Percentiles rank a stretch among this genome's conserved stretches.
phyloP scores from a whole-genome alignment of 1,140 invertebrate genomes.

The Drosophila sproati region DNA sequence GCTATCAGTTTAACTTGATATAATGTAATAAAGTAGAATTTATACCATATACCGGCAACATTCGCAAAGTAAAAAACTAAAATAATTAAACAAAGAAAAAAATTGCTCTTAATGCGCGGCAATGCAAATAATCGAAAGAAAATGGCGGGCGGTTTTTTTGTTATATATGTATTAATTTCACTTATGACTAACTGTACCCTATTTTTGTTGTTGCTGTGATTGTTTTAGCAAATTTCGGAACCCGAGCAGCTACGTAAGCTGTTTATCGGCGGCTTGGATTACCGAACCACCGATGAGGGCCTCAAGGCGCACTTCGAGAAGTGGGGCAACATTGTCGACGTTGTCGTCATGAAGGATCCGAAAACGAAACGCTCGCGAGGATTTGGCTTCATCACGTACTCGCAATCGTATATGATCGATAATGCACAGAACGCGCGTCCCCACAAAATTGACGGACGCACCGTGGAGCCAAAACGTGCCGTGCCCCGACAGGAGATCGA shows the following conservation, averaged over 20 bases:
- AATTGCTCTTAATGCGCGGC: slow-evolving; percentile 26
- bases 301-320: slow-evolving; percentile 97
- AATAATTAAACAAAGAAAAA: neutral
- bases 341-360: slow-evolving; percentile 99
- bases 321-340: slow-evolving; percentile 99
- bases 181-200: slow-evolving; percentile 58
- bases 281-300: slow-evolving; percentile 97
- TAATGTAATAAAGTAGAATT: too few relatives aligned
- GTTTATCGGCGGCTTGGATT: slow-evolving; percentile 98
- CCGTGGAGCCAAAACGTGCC: slow-evolving; percentile 98
- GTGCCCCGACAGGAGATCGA: slow-evolving; percentile 97
- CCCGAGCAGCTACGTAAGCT: slow-evolving; percentile 97
- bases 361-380: slow-evolving; percentile 96
- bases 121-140: slow-evolving; percentile 65
- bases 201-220: slow-evolving; percentile 11
- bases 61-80: neutral
- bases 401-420: slow-evolving; percentile 96
- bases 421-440: slow-evolving; percentile 95
- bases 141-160: slow-evolving; percentile 67
- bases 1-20: neutral
- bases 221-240: slow-evolving; percentile 86
- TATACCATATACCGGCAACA: too few relatives aligned
- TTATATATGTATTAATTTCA: slow-evolving; percentile 39
- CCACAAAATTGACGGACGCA: slow-evolving; percentile 89
- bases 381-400: slow-evolving; percentile 99